Base-by-base conservation (phyloP, 2,113 vertebrate species). In the Speoplatyrhinus poulsoni region DNA sequence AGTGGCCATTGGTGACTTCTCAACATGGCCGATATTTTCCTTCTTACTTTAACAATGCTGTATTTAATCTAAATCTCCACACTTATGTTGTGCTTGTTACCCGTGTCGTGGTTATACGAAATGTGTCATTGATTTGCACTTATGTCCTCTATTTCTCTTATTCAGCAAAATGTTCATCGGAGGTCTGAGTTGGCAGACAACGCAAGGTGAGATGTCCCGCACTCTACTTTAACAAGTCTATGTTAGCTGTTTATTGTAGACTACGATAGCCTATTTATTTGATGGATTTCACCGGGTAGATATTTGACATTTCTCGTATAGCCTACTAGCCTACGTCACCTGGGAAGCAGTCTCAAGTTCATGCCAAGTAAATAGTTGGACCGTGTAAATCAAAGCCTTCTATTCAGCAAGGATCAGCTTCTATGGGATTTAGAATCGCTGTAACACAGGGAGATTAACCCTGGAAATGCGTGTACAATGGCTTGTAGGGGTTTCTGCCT, bases 161-260 rank as follows among this genome's bases (percentile, higher is more conserved):
- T 88, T 86, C 93, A 97, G 95, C 93, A 96, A 96, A 93, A 96
- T 97, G 95, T 96, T 97, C 94, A 95, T 96, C 94, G 95, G 95
- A 88, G 95, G 95, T 89, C 92, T 96, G 90, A 96, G 95, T 89
- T 97, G 95, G 95, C 95, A 97, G 91, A 96, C 95, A 70, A 97
- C 95, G 88, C 95, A 97, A 96, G 95, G 95, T 97, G 93, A 96
- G 95, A 75, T 86, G 88, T 89, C 89, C 89, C 87, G 75, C 87
- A 85, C 86, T 75, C 72, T 80, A 91, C 90, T 92, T 89, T 80
- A 69, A 79, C 69, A 84, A 85, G 79, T 90, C 16, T 19, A 57
- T 10, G 7, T 41, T 5, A 41, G 53, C 52, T 15, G 52, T 13
- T 12, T 53, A 55, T 49, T 32, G 46, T 41, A 41, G 7, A 5